Evolutionary conservation across 2,888 invertebrate genomes (phyloP), one percentile per base, ranked within the genome.

Genomic region (Pyrocoelia pectoralis): DNA sequence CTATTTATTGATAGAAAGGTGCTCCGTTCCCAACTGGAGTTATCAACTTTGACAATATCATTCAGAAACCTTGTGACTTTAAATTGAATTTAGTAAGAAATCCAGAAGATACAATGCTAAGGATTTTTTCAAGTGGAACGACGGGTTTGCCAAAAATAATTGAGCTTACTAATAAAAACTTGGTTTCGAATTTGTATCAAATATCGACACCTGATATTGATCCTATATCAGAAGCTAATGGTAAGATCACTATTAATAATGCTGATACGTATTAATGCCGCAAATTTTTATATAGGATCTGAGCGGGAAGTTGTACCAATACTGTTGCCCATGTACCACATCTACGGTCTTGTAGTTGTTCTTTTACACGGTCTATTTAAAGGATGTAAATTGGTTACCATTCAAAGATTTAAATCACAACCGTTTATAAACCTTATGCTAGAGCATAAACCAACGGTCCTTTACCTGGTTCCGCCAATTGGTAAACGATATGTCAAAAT

Each of bases 51-150:
- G 80, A 83, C 52, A 88, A 88, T 76, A 72, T 87, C 19, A 84
- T 83, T 1, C 84, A 86, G 74, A 80, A 79, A 13, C 71, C 24
- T 2, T 13, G 41, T 8, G 38, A 56, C 10, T 12, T 24, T 6
- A 12, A 58, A 10, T 55, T 50, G 28, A 29, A 15, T 18, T n/a
- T 38, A 2, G 1, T 84, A 17, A 77, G 84, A 50, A 82, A 77
- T 40, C 76, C 83, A 1, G 83, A 89, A 10, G 90, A 92, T 70
- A 77, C 88, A 2, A 86, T 86, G 0, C 80, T 90, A 17, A 80
- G 93, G 72, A 92, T 92, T 0, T 93, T 90, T 77, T 93, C 93
- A 1, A 92, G 92, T 76, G 91, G 91, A 1, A 94, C 94, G 0
- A 94, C 93, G 0, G 94, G 94, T 0, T 61, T 89, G 56, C 89